These are phyloP conservation scores for Prionailurus viverrinus DNA, from an alignment of 2,113 vertebrate genomes.

Conservation along the genomic window DNA sequence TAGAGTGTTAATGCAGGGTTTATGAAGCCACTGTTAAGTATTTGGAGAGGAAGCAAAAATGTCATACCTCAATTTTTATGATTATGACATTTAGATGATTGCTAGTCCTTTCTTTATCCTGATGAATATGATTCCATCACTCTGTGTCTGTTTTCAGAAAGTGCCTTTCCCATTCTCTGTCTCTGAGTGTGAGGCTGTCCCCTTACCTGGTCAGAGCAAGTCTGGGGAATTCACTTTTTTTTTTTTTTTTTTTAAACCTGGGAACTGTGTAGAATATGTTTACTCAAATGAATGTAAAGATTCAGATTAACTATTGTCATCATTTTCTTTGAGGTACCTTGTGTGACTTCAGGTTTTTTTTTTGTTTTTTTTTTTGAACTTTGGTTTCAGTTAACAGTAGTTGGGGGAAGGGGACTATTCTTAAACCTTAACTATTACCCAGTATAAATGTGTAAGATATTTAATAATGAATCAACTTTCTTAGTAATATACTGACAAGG, in stretches of 20 bases:
- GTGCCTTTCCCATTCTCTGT: not conserved
- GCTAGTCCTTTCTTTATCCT: not conserved
- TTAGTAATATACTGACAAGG: not conserved
- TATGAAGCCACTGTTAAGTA: not conserved
- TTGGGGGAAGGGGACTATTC: not conserved
- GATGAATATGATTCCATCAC: conserved; percentile 23
- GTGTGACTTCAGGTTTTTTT: not conserved
- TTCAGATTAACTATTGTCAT: not conserved
- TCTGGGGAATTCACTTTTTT: not conserved
- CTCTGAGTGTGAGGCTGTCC: not conserved
- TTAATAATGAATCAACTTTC: not conserved
- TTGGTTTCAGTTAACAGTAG: not conserved
- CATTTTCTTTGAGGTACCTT: conserved; percentile 50
- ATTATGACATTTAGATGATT: conserved; percentile 30
- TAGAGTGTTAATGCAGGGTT: not conserved
- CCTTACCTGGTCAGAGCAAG: not conserved
- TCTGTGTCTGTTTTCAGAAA: conserved; percentile 50
- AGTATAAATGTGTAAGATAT: not conserved
- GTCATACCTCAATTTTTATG: not conserved
- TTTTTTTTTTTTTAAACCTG: not conserved
- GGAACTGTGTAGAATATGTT: not conserved
- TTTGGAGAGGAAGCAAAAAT: not conserved
- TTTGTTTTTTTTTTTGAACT: not conserved
- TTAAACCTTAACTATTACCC: not conserved
- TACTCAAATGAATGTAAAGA: not conserved